Conservation (phyloP, 1,140 invertebrate species). For the Gonatopus flavifemur region DNA sequence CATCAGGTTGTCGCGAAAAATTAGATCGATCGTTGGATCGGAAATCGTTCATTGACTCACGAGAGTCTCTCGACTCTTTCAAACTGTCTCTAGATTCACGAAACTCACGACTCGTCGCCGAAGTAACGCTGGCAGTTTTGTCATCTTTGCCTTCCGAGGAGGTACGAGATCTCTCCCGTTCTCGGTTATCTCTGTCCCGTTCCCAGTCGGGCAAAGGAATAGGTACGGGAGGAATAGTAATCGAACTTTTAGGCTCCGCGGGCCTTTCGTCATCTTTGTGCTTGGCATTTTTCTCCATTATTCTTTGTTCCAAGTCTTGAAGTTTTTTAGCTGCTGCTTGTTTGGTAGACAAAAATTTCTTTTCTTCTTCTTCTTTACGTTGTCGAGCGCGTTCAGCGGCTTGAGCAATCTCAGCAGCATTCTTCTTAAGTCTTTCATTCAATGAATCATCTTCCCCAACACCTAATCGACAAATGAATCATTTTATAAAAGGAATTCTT, state of each 20-base stretch:
- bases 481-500: not conserved
- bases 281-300: conserved; percentile 58
- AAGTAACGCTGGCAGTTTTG: conserved; percentile 18
- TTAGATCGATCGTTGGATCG: conserved; percentile 19
- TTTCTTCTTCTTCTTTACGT: conserved; percentile 79
- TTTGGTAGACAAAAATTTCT: conserved; percentile 64
- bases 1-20: conserved; percentile 32
- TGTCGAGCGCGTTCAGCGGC: conserved; percentile 75
- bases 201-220: conserved; percentile 63
- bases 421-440: conserved; percentile 69
- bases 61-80: conserved; percentile 28
- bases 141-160: conserved; percentile 61
- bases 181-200: conserved; percentile 57
- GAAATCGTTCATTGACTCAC: conserved; percentile 26
- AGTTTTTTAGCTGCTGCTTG: conserved; percentile 66
- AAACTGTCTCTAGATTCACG: conserved; percentile 28
- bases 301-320: conserved; percentile 64
- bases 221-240: conserved; percentile 51
- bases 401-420: conserved; percentile 70
- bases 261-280: conserved; percentile 52
- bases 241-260: conserved; percentile 45
- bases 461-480: conserved; percentile 21
- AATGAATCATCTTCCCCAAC: conserved; percentile 76
- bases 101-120: conserved; percentile 20
- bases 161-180: conserved; percentile 50